Evolutionary conservation across 2,888 invertebrate species (phyloP), one percentile per base, ranked within the genome.

Genomic region (Allophyes oxyacanthae): DNA sequence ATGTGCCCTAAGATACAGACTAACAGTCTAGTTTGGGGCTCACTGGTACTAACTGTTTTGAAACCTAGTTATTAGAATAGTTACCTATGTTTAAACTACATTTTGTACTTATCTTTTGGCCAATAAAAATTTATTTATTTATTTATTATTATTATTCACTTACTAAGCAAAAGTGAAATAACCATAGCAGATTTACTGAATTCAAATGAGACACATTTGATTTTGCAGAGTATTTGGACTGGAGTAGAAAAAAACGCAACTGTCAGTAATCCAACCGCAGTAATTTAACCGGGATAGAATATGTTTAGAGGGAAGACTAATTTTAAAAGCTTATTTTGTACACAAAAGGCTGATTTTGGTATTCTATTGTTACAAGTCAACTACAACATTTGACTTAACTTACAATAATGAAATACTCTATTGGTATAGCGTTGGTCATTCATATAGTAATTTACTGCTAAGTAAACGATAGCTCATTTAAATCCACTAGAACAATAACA

Each of bases 401-500:
- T 10, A n/a, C 10, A 42, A 15, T n/a, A n/a, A 5, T 2, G 15
- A 13, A 0, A 15, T 0, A n/a, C 0, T 33, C 7, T 10, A 28
- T 6, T 28, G 28, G 6, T 8, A 28, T 6, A 25, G 33, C 14
- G 10, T 1, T 20, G 8, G 10, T 1, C 20, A 6, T n/a, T 11
- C 34, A 26, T 40, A 40, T n/a, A 46, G 10, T 11, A 14, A 37
- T 6, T 11, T 1, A 28, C 10, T 33, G 10, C 2, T 20, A 9
- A 42, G 11, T 20, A 7, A 41, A n/a, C 38, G 15, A 55, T 40
- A 36, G 6, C 13, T 25, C 43, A 41, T 13, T 41, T 26, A 38
- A 28, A 32, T 8, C 8, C 9, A 9, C 13, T 37, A 54, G 26
- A 57, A 61, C 55, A 58, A 62, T 63, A 68, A 68, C 58, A 71